These are phyloP conservation scores for Pocota personata DNA, from an alignment of 2,888 invertebrate species.

Conservation along the genomic window DNA sequence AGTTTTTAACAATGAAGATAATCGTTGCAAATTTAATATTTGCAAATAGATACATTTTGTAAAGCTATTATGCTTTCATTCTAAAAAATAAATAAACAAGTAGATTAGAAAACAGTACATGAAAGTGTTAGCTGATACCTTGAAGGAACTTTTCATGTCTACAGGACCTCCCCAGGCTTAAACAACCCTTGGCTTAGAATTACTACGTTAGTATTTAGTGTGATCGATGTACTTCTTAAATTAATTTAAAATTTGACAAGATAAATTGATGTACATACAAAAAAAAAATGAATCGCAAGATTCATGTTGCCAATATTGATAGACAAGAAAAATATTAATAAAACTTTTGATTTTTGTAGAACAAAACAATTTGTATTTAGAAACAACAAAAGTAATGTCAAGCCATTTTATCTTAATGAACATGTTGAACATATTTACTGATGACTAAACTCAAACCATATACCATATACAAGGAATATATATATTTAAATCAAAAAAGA, in stretches of 20 bases:
- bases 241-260: constrained; percentile 54
- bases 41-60: constrained; percentile 53
- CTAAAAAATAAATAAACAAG: constrained; percentile 46
- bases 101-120: constrained; percentile 54
- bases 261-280: constrained; percentile 69
- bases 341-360: constrained; percentile 65
- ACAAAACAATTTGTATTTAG: constrained; percentile 59
- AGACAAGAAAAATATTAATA: constrained; percentile 73
- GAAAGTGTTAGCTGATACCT: constrained; percentile 71
- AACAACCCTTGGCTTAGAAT: constrained; percentile 57
- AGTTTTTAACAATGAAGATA: constrained; percentile 52
- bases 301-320: constrained; percentile 73
- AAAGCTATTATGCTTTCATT: constrained; percentile 60
- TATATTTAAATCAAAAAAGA: constrained; percentile 68
- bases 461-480: constrained; percentile 74
- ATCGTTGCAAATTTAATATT: constrained; percentile 50
- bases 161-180: constrained; percentile 53
- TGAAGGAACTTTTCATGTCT: constrained; percentile 67
- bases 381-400: constrained; percentile 70
- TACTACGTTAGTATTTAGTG: constrained; percentile 59
- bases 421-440: constrained; percentile 73
- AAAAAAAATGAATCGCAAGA: constrained; percentile 65
- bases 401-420: constrained; percentile 74
- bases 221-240: constrained; percentile 55
- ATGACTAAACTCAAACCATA: constrained; percentile 73